Base-by-base conservation (phyloP, 2,888 invertebrate genomes). In the Amiota minor region DNA sequence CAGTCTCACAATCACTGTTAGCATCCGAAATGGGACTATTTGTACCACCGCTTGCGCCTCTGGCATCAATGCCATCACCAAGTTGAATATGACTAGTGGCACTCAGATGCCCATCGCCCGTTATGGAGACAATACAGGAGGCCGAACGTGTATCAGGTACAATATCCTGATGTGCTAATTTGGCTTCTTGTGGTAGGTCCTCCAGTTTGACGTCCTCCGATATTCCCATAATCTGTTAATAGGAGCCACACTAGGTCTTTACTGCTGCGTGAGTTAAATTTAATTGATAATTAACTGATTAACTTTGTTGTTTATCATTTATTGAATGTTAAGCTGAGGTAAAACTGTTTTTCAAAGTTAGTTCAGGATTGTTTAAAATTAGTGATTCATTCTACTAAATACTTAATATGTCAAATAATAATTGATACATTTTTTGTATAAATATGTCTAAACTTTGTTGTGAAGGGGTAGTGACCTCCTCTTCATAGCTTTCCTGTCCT, bases 1-100 rank as follows among this genome's bases (percentile, higher is more conserved):
- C 94, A 56, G 92, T 88, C 67, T 92, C 92, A 16, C 93, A 93
- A 68, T 93, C 93, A 72, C 93, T 93, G 78, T 93, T 92, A 82
- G 92, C 91, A 78, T 92, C 92, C 0, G 93, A 93, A 49, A 92
- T 92, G 72, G 90, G 90, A 78, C 90, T 90, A 74, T 89, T 89
- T 65, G 90, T 89, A 76, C 89, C 89, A 47, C 90, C 89, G 72
- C 87, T 87, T 61, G 87, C 85, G 56, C 83, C 84, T 77, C 91
- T 90, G 18, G 91, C 82, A 75, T 81, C 20, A 20, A 72, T 64
- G 75, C 64, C 49, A 74, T 46, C 16, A 35, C 35, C 35, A 35
- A 35, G 35, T 3, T 35, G 35, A 35, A 35, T 8, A 35, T 35
- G 35, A 35, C 35, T 35, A 8, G 23, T 23, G 9, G 71, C 70